A percentile compares a stretch with the other conserved stretches of the same genome.
Evolutionary conservation across 92 coral and sea anemone species (phyloP).

Genomic region (Pocillopora grandis): DNA sequence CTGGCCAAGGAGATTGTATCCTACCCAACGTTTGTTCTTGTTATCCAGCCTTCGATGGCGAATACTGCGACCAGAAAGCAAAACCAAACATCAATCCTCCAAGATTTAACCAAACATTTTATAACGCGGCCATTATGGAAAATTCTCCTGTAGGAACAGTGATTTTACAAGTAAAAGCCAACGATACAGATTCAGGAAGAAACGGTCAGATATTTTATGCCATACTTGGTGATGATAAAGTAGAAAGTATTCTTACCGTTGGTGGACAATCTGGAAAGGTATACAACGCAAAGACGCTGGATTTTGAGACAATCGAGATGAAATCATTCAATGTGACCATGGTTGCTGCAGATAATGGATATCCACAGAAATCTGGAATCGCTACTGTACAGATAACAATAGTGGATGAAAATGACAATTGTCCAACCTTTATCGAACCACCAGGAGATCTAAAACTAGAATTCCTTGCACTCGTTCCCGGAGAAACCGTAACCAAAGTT

Average conservation of each 20-base stretch:
- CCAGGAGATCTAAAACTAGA: conserved; percentile 11
- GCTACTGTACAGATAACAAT: conserved; percentile 32
- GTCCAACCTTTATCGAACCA: conserved; percentile 52
- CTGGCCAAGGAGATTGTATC: conserved; percentile 60
- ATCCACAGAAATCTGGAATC: conserved; percentile 44
- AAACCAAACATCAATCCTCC: conserved; percentile 55
- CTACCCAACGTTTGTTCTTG: conserved; percentile 62
- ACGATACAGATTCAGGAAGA: conserved; percentile 65
- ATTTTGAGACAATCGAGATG: conserved; percentile 35
- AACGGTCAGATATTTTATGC: conserved; percentile 55
- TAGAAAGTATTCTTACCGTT: conserved; percentile 20
- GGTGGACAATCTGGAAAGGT: conserved; percentile 52
- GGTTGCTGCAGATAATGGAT: conserved; percentile 59
- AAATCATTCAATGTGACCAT: conserved; percentile 37
- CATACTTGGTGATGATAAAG: conserved; percentile 5
- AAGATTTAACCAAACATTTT: conserved; percentile 25
- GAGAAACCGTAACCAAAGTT: conserved; percentile 32
- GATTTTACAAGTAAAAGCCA: conserved; percentile 52
- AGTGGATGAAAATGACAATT: conserved; percentile 64
- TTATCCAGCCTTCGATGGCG: conserved; percentile 60
- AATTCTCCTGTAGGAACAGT: conserved; percentile 52
- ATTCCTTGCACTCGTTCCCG: conserved; percentile 13
- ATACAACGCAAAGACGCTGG: conserved; percentile 22
- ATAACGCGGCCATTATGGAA: conserved; percentile 49
- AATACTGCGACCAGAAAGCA: conserved; percentile 42